phyloP scores from a whole-genome alignment of 1,140 invertebrate species.

The Bilobella aurantiaca region DNA sequence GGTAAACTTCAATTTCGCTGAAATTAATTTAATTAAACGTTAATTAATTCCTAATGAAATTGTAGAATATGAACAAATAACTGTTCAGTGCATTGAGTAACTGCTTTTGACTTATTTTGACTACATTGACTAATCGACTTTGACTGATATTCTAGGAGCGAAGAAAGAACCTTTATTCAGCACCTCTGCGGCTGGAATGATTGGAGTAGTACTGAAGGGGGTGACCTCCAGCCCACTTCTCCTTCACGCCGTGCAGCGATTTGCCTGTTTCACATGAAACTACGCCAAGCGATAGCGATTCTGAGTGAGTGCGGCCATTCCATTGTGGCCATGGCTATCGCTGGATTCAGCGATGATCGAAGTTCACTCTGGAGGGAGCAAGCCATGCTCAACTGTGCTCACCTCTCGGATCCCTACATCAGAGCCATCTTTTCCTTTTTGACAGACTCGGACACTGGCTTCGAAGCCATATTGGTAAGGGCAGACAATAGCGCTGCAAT shows the following conservation, averaged over 20 bases:
- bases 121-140: conserved; percentile 5
- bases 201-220: neutral
- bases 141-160: conserved; percentile 47
- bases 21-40: no score
- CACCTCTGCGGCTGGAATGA: conserved; percentile 66
- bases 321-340: conserved; percentile 63
- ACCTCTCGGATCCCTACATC: conserved; percentile 77
- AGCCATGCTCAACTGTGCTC: conserved; percentile 56
- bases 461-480: conserved; percentile 68
- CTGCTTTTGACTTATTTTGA: conserved; percentile 3
- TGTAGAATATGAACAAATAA: no score
- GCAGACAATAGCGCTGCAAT: no score
- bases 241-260: conserved; percentile 67
- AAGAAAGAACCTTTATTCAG: conserved; percentile 64
- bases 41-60: no score
- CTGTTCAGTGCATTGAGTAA: no score
- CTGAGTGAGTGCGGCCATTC: conserved; percentile 48
- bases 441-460: conserved; percentile 65
- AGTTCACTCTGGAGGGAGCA: conserved; percentile 71
- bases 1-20: no score
- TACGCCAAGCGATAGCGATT: conserved; percentile 72
- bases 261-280: conserved; percentile 76
- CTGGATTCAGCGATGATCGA: conserved; percentile 69
- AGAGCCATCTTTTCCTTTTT: conserved; percentile 85
- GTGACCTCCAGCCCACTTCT: neutral